phyloP scores from a whole-genome alignment of 2,888 invertebrate species.

The Himalopsyche tibetana region DNA sequence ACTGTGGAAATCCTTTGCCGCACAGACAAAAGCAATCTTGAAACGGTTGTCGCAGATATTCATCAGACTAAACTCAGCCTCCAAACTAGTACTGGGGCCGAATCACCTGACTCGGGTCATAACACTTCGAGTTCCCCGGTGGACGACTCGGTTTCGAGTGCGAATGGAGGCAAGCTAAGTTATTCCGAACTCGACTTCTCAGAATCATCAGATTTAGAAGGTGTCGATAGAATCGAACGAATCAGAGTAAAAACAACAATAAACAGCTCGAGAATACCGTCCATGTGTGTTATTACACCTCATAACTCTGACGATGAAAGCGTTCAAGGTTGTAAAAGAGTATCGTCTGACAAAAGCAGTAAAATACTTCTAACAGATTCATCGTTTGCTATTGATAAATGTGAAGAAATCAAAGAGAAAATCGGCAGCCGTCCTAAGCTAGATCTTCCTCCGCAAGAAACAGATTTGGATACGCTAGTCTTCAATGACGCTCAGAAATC shows the following conservation, averaged over 20 bases:
- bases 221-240: slow-evolving; percentile 90
- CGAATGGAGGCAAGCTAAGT: slow-evolving; percentile 82
- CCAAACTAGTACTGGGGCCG: slow-evolving; percentile 77
- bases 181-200: slow-evolving; percentile 89
- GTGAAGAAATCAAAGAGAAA: slow-evolving; percentile 65
- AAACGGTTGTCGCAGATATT: slow-evolving; percentile 79
- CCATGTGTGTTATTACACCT: slow-evolving; percentile 94
- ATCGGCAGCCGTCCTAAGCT: slow-evolving; percentile 67
- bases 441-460: slow-evolving; percentile 67
- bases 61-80: slow-evolving; percentile 68
- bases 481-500: slow-evolving; percentile 66
- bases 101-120: slow-evolving; percentile 88
- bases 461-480: slow-evolving; percentile 67
- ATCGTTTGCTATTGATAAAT: not conserved
- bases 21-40: slow-evolving; percentile 68
- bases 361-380: slow-evolving; percentile 37
- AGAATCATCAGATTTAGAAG: slow-evolving; percentile 91
- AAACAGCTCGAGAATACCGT: slow-evolving; percentile 91
- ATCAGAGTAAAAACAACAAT: slow-evolving; percentile 91
- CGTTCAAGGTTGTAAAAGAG: slow-evolving; percentile 71
- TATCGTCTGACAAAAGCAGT: slow-evolving; percentile 69
- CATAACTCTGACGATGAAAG: slow-evolving; percentile 92
- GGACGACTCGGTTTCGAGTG: slow-evolving; percentile 84
- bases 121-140: slow-evolving; percentile 89
- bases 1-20: not conserved